Base-by-base conservation (phyloP, 2,888 invertebrate species). In the Eupeodes latifasciatus region DNA sequence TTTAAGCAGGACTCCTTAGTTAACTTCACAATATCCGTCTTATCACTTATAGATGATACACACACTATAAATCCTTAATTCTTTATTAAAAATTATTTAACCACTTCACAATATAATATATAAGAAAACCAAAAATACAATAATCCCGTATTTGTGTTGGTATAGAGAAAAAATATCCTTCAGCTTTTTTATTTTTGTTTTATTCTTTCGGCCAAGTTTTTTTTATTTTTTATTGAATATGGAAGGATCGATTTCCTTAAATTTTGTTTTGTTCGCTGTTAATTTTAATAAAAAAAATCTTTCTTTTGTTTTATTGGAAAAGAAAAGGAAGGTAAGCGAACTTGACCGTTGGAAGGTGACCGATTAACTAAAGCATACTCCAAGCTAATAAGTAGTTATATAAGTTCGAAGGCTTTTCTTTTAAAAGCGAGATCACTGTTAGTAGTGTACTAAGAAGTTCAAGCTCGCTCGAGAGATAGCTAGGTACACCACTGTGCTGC, bases 331-430 rank as follows among this genome's bases (percentile, higher is more conserved):
- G 91, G 90, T 90, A 91, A 90, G 92, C 93, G 93, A 92, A 92
- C 93, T 93, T 93, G 93, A 93, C 93, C 93, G 92, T 93, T 91
- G 92, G 92, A 92, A 92, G 92, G 92, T 93, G 92, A 93, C 93
- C 93, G 93, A 92, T 91, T 93, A 93, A 93, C 93, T 93, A 93
- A 93, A 92, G 91, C 91, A 92, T 92, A 91, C 91, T 91, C 91
- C 91, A 90, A 91, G 91, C 91, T 92, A 92, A 92, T 92, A 92
- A 91, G 91, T 92, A 91, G 93, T 93, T 93, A 93, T 93, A 93
- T 93, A 93, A 93, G 93, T 92, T 92, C 91, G 91, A 92, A 92
- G 92, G 91, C 91, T 92, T 92, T 92, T 91, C 90, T 90, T 90
- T 90, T 89, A 86, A 59, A 61, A 47, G 83, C 85, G 55, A 85